Percentiles rank a stretch among this genome's conserved stretches.
These are phyloP conservation scores for Campoletis raptor DNA, from an alignment of 2,888 invertebrate genomes.

Conservation along the genomic window DNA sequence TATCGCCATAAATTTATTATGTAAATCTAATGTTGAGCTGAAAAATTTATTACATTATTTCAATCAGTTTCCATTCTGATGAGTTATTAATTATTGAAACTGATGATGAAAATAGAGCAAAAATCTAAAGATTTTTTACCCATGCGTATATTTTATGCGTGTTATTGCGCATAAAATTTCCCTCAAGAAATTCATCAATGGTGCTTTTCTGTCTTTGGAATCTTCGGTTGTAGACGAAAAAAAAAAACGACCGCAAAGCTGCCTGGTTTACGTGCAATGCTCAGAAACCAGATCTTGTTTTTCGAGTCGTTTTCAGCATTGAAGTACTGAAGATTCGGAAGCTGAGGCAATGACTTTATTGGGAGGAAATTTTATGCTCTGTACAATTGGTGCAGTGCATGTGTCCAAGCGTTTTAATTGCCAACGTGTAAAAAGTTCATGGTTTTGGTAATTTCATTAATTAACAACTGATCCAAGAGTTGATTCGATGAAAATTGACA, in stretches of 20 bases:
- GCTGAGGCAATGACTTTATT: background rate
- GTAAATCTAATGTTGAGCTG: background rate
- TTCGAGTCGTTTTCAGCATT: background rate
- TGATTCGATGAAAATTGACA: background rate
- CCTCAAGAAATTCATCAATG: background rate
- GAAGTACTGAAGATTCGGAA: background rate
- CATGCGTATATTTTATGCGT: background rate
- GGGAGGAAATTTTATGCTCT: background rate
- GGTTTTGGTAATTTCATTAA: background rate
- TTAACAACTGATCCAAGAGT: background rate
- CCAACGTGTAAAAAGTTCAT: background rate
- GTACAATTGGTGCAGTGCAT: background rate
- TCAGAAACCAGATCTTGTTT: background rate
- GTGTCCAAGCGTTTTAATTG: background rate
- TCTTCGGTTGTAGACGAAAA: background rate
- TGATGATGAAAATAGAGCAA: background rate
- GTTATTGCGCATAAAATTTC: background rate
- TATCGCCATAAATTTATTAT: background rate
- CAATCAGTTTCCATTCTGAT: background rate
- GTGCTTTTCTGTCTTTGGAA: background rate
- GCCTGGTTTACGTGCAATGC: no score
- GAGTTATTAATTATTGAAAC: background rate
- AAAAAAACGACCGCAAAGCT: background rate
- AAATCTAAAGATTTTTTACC: no score
- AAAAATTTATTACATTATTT: background rate